Percentiles rank a stretch among this genome's conserved stretches.
Conservation (phyloP, 2,113 vertebrate genomes). For the Cervus canadensis region DNA sequence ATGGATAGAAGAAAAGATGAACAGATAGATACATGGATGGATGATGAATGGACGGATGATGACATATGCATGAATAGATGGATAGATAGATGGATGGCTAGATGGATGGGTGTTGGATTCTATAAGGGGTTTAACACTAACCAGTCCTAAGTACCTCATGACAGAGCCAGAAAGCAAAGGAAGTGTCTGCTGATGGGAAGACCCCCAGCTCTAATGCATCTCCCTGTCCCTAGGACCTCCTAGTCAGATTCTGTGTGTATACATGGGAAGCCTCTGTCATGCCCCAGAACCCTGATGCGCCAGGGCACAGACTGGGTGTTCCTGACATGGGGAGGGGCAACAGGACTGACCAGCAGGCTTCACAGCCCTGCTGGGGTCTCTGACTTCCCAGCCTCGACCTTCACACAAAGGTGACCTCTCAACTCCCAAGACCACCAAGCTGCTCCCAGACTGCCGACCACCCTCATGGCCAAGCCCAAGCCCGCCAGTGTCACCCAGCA, state of each 20-base stretch:
- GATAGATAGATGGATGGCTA: accelerated
- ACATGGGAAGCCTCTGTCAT: not conserved
- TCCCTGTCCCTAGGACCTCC: not conserved
- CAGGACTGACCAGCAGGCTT: not conserved
- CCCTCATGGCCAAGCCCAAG: not conserved
- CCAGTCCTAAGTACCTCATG: not conserved
- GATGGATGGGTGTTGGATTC: not conserved
- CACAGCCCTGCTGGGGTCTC: not conserved
- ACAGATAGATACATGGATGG: accelerated
- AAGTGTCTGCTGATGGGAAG: not conserved
- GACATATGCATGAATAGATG: accelerated
- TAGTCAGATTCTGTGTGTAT: not conserved
- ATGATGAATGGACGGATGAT: no score
- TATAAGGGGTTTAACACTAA: not conserved
- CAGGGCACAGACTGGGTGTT: accelerated
- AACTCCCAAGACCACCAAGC: not conserved
- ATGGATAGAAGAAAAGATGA: not conserved
- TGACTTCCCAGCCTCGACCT: not conserved
- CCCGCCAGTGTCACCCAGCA: not conserved
- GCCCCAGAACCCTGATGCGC: not conserved
- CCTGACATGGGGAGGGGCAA: not conserved
- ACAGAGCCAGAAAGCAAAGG: not conserved
- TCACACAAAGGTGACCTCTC: not conserved
- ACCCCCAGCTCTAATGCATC: not conserved
- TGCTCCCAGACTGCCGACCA: not conserved